Evolutionary conservation across 2,113 vertebrate species (phyloP), one percentile per base, ranked within the genome.

Genomic region (Puffinus mauretanicus): DNA sequence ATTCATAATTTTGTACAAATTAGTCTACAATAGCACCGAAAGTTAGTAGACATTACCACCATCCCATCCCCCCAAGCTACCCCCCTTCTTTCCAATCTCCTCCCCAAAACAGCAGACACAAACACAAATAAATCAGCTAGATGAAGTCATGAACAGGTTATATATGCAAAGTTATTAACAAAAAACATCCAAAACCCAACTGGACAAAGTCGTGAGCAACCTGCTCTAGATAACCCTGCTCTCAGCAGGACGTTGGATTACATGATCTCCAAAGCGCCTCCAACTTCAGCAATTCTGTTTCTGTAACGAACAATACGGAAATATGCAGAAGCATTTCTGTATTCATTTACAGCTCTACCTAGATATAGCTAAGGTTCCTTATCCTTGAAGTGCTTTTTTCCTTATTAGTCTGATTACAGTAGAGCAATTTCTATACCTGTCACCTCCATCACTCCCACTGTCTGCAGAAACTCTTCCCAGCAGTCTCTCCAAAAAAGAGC

Each of bases 61-160:
- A 11, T 2, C 7, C 6, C 11, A n/a, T 0, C 1, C 3, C 9
- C 2, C 4, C 27, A 42, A 66, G 26, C 8, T 30, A 34, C 10
- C 5, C 15, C 3, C 3, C 11, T 36, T 87, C 20, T 54, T 29
- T 29, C 27, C 3, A 7, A 22, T 6, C 9, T 55, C 22, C 10
- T 64, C 22, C 60, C 22, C 22, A 38, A 65, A 86, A 64, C 15
- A 72, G 21, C 5, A 9, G 16, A 80, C 2, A 36, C 5, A 89
- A 76, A 29, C 13, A 29, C 13, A 54, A 65, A 49, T 17, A 18
- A 47, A n/a, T 6, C 47, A 4, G 13, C 24, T 84, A 40, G 19
- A 36, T 52, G 24, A 60, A 73, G 22, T 36, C 2, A 5, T 21
- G 4, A 79, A 44, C 8, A 71, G 5, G 5, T 72, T 62, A 80